Base-by-base conservation (phyloP, 2,113 vertebrate genomes). In the Tachysurus fulvidraco region DNA sequence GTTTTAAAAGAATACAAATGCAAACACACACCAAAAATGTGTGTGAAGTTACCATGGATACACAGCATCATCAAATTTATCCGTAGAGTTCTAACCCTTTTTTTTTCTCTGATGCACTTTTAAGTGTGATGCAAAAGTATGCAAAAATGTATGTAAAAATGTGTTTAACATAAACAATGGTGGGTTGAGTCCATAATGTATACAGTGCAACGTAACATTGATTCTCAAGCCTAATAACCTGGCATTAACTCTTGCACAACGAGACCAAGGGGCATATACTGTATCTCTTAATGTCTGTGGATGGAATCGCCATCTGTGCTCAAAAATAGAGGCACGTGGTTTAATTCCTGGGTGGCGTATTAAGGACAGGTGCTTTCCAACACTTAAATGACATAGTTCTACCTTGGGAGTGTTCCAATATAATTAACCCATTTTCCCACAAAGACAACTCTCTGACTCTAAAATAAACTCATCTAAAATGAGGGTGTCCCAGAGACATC, bases 311-410 rank as follows among this genome's bases (percentile, higher is more conserved):
- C 78, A 81, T 81, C 55, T 60, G 55, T 41, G 55, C 36, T 60
- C 57, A 81, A 60, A 81, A 81, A 81, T 60, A 79, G 28, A 57
- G 54, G 30, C 54, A 2, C 3, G 7, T 41, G 57, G 54, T 81
- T 60, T 81, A 44, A 81, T 60, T 81, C 78, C 57, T 81, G 78
- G 55, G 55, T 81, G 55, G 55, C 55, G 5, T 81, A 60, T 81
- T 81, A 81, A 81, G 78, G 78, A 81, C 78, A 81, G 78, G 78
- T 81, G 78, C 55, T 81, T 81, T 81, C 78, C 55, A 23, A 81
- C 55, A 23, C 78, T 60, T 60, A 81, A 59, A 60, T 81, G 78
- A 81, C 78, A 81, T 44, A 81, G 78, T 81, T 81, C 23, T 60
- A 81, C 78, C 78, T 60, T 30, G 55, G 57, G 55, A 81, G 78